Base-by-base conservation (phyloP, 2,888 invertebrate species). In the Parnassius glacialis region DNA sequence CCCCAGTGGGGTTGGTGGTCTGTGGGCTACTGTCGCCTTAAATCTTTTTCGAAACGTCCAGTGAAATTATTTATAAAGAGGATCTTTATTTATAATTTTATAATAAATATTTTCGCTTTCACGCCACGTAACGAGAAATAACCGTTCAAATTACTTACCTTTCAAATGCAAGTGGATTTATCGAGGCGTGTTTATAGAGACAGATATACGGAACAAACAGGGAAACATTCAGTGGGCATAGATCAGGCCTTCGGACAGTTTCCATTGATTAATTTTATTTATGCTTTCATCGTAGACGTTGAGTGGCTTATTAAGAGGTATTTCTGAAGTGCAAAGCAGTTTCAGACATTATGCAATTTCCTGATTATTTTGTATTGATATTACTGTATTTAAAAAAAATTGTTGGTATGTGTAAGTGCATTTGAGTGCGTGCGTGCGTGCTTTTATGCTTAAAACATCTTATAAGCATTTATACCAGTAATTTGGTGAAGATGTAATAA, bases 131-230 rank as follows among this genome's bases (percentile, higher is more conserved):
- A 63, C 57, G 20, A 57, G 59, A 44, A 52, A 59, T 52, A 57
- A 44, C 57, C 55, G 2, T 45, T 59, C 57, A 64, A 64, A 64
- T 64, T 64, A 52, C 50, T 64, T 44, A 57, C 63, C 56, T 57
- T 60, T 64, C 59, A 55, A 52, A 56, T 25, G 55, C 62, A n/a
- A 62, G 59, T 59, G 50, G 57, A 64, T 64, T 64, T 64, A 64
- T 59, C 52, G 63, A 47, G 54, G 43, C 59, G 52, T 59, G 59
- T 57, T 64, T 50, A n/a, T 41, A 59, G 47, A 52, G 63, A 52
- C 55, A 57, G 52, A 64, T 62, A 62, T 64, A 64, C 56, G 59
- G 63, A 64, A 64, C 59, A 47, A 55, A 59, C 54, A 20, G 44
- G 59, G 48, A 64, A 57, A 59, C 59, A 57, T 64, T 64, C 57